Conservation (phyloP, 2,888 invertebrate species). For the Plebejus anna region DNA sequence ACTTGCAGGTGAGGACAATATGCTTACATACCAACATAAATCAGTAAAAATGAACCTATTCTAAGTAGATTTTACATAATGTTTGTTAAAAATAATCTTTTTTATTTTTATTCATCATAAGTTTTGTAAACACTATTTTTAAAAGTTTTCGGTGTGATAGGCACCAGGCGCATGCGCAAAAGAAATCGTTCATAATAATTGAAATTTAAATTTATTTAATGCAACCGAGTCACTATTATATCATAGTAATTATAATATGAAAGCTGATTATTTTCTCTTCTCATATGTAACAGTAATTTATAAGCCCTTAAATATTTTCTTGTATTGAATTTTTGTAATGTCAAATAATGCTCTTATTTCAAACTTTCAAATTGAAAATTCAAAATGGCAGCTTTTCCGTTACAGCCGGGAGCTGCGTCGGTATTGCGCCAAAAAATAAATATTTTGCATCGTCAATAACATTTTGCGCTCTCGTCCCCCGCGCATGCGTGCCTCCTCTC, state of each 20-base stretch:
- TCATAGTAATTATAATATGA: not conserved
- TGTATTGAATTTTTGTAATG: not conserved
- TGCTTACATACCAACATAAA: too few relatives aligned
- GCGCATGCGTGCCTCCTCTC: slow-evolving; percentile 65
- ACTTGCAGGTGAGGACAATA: too few relatives aligned
- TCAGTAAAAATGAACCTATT: too few relatives aligned
- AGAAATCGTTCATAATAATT: slow-evolving; percentile 65
- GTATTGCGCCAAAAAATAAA: slow-evolving; percentile 69
- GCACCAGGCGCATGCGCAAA: slow-evolving; percentile 61
- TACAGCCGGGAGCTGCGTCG: slow-evolving; percentile 44
- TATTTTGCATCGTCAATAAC: slow-evolving; percentile 78
- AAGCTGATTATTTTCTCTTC: not conserved
- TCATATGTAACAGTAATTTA: not conserved
- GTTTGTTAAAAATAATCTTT: not conserved
- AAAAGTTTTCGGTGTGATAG: slow-evolving; percentile 54
- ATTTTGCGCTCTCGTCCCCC: slow-evolving; percentile 49
- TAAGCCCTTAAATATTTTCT: not conserved
- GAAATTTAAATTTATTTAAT: slow-evolving; percentile 70
- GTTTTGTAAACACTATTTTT: not conserved
- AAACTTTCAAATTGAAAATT: slow-evolving; percentile 34
- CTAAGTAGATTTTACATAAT: not conserved
- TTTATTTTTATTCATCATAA: too few relatives aligned
- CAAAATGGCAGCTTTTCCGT: slow-evolving; percentile 44
- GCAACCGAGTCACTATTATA: slow-evolving; percentile 43
- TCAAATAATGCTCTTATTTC: not conserved